These are phyloP conservation scores for Rhinoraja longicauda DNA, from an alignment of 2,797 vertebrate species.

Conservation along the genomic window DNA sequence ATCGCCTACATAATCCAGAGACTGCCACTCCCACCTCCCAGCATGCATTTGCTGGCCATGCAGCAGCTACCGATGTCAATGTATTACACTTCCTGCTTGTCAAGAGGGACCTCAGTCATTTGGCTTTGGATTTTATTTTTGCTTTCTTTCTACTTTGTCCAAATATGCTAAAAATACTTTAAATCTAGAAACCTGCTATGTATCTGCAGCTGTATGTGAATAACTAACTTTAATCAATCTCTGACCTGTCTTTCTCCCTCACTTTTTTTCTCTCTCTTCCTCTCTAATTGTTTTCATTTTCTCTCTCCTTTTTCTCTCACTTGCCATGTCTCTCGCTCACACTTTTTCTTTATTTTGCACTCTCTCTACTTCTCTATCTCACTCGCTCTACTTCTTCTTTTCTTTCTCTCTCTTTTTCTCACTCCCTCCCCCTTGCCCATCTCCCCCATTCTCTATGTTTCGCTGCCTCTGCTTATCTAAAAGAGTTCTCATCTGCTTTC, in stretches of 20 bases:
- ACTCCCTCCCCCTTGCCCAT: too few relatives aligned
- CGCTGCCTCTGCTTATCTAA: neutral
- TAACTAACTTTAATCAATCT: neutral
- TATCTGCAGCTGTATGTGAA: neutral
- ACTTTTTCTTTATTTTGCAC: neutral
- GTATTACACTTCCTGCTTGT: too few relatives aligned
- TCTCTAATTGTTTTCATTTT: too few relatives aligned
- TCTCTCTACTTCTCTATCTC: too few relatives aligned
- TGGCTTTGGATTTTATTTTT: neutral
- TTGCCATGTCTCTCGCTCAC: neutral
- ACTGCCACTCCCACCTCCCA: neutral
- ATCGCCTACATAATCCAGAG: neutral
- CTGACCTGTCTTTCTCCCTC: too few relatives aligned
- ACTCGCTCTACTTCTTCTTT: too few relatives aligned
- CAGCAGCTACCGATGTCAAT: neutral
- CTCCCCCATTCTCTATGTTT: neutral
- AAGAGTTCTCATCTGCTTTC: neutral
- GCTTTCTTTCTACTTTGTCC: neutral
- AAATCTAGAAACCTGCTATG: neutral
- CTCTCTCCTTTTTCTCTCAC: too few relatives aligned
- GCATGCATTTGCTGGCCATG: neutral
- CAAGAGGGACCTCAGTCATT: neutral
- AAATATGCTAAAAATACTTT: neutral
- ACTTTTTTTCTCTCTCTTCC: too few relatives aligned
- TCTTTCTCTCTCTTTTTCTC: too few relatives aligned